Evolutionary conservation across 2,797 vertebrate genomes (phyloP).

Genomic region (Pantherophis alleghaniensis): DNA sequence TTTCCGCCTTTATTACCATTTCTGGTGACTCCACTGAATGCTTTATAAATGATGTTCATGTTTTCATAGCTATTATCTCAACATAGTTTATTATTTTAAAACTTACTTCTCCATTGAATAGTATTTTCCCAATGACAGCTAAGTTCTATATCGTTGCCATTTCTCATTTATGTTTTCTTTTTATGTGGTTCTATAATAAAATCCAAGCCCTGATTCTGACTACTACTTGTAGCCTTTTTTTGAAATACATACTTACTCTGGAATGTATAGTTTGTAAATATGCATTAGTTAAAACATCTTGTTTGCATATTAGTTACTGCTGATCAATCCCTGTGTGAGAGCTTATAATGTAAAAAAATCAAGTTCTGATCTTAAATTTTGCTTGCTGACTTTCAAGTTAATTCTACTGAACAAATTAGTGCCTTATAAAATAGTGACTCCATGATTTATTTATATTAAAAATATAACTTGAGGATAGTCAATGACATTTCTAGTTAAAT

Average conservation of each 20-base stretch:
- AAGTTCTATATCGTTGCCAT: neutral
- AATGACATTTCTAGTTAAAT: slow-evolving; percentile 13
- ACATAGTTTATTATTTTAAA: neutral
- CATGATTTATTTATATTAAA: slow-evolving; percentile 22
- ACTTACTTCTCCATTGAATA: neutral
- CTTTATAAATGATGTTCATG: neutral
- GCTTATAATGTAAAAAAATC: slow-evolving; percentile 14
- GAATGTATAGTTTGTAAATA: neutral
- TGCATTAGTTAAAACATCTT: neutral
- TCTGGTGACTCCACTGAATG: neutral
- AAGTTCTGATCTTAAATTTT: neutral
- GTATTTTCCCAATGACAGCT: neutral
- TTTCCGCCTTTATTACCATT: neutral
- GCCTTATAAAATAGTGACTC: neutral
- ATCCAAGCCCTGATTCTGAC: neutral
- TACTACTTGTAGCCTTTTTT: neutral
- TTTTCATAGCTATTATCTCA: neutral
- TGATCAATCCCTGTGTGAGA: neutral
- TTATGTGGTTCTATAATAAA: neutral
- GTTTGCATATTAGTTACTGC: neutral
- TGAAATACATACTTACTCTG: neutral
- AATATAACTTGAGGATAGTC: slow-evolving; percentile 3
- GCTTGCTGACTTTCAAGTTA: slow-evolving; percentile 14
- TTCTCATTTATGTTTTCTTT: neutral
- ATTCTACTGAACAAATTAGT: neutral